Conservation (phyloP, 1,140 invertebrate genomes). For the Drosophila mayri region DNA sequence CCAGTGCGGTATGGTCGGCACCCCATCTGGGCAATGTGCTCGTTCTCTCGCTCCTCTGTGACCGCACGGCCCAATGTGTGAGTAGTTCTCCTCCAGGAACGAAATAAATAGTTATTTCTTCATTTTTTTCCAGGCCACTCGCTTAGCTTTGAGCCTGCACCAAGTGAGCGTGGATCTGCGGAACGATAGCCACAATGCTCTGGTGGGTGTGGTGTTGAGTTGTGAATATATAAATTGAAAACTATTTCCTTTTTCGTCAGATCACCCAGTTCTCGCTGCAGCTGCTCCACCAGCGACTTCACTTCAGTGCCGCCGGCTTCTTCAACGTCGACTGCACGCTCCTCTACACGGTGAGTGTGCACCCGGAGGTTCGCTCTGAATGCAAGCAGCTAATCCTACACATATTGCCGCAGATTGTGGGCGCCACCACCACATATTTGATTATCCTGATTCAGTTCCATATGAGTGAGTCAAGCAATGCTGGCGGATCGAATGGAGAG, state of each 20-base stretch:
- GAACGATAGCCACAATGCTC: constrained; percentile 75
- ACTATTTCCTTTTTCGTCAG: constrained; percentile 62
- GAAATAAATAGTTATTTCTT: background rate
- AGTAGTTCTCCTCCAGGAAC: constrained; percentile 27
- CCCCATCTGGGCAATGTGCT: constrained; percentile 76
- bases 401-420: constrained; percentile 70
- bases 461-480: constrained; percentile 60
- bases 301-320: constrained; percentile 85
- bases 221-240: background rate
- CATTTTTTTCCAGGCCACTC: constrained; percentile 49
- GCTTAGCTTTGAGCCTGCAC: constrained; percentile 70
- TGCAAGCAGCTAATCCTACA: background rate
- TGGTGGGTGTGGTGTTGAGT: constrained; percentile 48
- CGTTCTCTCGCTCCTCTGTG: constrained; percentile 70
- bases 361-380: background rate
- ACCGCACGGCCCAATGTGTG: constrained; percentile 64
- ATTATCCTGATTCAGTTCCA: constrained; percentile 85
- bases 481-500: constrained; percentile 4
- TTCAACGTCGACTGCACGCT: constrained; percentile 85
- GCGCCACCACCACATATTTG: constrained; percentile 84
- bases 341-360: constrained; percentile 84
- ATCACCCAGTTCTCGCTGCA: constrained; percentile 86
- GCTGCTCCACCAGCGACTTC: constrained; percentile 84
- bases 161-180: constrained; percentile 66
- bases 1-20: constrained; percentile 66